Evolutionary conservation across 2,888 invertebrate species (phyloP).

Genomic region (Microdon myrmicae): DNA sequence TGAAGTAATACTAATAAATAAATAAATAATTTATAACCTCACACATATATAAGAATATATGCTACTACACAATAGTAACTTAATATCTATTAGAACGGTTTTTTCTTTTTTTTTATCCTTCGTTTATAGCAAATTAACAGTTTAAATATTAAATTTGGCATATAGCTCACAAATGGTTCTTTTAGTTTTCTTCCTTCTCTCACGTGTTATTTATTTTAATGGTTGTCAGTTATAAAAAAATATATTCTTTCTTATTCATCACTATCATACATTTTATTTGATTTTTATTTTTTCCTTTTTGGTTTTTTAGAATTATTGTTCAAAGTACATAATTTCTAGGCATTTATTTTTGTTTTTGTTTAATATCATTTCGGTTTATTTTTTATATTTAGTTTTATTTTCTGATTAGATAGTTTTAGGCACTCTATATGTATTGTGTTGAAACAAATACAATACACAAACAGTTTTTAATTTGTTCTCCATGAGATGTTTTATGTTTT

Average conservation of each 20-base stretch:
- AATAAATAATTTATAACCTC: no score
- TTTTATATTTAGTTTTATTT: constrained; percentile 30
- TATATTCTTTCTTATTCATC: no score
- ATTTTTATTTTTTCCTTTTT: constrained; percentile 28
- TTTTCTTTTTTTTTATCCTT: neutral
- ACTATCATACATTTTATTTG: constrained; percentile 7
- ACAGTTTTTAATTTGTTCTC: neutral
- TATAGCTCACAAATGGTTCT: constrained; percentile 38
- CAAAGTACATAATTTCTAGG: constrained; percentile 54
- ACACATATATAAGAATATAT: no score
- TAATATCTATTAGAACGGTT: no score
- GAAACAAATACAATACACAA: neutral
- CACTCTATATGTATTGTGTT: constrained; percentile 38
- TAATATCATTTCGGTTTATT: constrained; percentile 15
- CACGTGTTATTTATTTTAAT: constrained; percentile 20
- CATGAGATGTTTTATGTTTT: constrained; percentile 7
- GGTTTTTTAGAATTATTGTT: constrained; percentile 54
- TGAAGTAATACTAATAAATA: no score
- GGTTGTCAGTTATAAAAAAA: no score
- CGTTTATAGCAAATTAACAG: constrained; percentile 2
- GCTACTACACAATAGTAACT: no score
- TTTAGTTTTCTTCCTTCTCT: constrained; percentile 15
- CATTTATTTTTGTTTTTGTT: constrained; percentile 33
- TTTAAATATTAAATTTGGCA: constrained; percentile 46
- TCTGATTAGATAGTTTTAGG: constrained; percentile 41